phyloP scores from a whole-genome alignment of 2,797 vertebrate species.

The Oryzias dopingdopingensis region DNA sequence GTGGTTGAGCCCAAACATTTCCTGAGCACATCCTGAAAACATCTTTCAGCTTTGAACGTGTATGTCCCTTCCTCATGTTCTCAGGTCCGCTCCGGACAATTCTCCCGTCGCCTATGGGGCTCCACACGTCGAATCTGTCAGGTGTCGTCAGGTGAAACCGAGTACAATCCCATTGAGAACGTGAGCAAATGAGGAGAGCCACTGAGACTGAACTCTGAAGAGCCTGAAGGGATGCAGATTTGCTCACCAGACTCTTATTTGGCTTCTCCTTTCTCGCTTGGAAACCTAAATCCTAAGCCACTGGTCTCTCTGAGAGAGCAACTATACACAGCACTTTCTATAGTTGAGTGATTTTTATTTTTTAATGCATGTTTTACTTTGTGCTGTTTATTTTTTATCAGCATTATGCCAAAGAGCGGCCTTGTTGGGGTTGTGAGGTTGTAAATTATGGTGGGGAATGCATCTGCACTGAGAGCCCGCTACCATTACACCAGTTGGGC shows the following conservation, averaged over 20 bases:
- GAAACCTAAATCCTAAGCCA: conserved; percentile 38
- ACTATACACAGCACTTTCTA: conserved; percentile 75
- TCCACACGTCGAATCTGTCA: conserved; percentile 89
- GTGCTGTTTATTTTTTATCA: conserved; percentile 69
- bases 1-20: conserved; percentile 17
- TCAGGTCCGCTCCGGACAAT: conserved; percentile 88
- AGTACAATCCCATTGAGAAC: conserved; percentile 83
- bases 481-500: too few species aligned
- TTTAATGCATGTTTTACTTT: conserved; percentile 46
- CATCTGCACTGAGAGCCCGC: conserved; percentile 2
- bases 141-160: conserved; percentile 91
- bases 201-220: conserved; percentile 5
- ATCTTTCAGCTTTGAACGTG: conserved; percentile 27
- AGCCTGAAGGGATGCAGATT: conserved; percentile 5
- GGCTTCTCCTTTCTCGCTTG: conserved; percentile 37
- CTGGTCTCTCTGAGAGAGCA: conserved; percentile 65
- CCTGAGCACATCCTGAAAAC: conserved; percentile 37
- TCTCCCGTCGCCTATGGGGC: conserved; percentile 87
- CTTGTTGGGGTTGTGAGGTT: conserved; percentile 36
- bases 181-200: conserved; percentile 61
- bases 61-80: conserved; percentile 7
- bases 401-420: conserved; percentile 80
- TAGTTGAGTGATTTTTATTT: conserved; percentile 44
- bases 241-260: not conserved
- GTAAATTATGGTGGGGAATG: conserved; percentile 31